phyloP scores from a whole-genome alignment of 2,797 vertebrate genomes.

The Graptemys geographica region DNA sequence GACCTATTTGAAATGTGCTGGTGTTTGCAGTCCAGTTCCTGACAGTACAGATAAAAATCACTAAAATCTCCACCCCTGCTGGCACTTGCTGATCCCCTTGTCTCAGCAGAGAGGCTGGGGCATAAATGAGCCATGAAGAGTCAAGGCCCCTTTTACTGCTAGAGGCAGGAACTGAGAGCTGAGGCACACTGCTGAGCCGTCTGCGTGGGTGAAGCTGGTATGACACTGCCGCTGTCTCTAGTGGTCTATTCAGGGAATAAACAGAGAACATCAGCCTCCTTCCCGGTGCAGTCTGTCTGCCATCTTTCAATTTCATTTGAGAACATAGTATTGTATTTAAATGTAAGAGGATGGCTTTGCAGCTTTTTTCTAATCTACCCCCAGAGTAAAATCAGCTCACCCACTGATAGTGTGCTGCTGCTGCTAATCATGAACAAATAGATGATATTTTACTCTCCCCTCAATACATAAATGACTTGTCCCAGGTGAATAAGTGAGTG shows the following conservation, averaged over 20 bases:
- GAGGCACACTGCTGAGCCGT: not conserved
- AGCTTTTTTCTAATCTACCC: not conserved
- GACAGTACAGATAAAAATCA: not conserved
- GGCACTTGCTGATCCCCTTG: not conserved
- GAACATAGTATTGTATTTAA: not conserved
- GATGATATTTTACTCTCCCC: not conserved
- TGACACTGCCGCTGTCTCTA: not conserved
- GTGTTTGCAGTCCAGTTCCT: not conserved
- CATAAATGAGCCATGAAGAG: not conserved
- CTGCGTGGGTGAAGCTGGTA: accelerated
- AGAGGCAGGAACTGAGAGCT: not conserved
- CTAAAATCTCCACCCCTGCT: not conserved
- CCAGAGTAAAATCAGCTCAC: not conserved
- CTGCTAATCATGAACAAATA: not conserved
- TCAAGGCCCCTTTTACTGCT: not conserved
- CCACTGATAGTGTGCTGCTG: not conserved
- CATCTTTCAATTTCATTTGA: not conserved
- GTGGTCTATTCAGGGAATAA: accelerated
- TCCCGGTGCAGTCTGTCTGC: not conserved
- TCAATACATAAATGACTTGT: not conserved
- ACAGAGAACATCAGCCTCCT: not conserved
- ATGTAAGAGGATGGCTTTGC: not conserved
- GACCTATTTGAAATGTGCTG: not conserved
- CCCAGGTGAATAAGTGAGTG: not conserved
- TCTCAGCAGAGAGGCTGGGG: not conserved